Evolutionary conservation across 2,113 vertebrate genomes (phyloP).

Genomic region (Cairina moschata): DNA sequence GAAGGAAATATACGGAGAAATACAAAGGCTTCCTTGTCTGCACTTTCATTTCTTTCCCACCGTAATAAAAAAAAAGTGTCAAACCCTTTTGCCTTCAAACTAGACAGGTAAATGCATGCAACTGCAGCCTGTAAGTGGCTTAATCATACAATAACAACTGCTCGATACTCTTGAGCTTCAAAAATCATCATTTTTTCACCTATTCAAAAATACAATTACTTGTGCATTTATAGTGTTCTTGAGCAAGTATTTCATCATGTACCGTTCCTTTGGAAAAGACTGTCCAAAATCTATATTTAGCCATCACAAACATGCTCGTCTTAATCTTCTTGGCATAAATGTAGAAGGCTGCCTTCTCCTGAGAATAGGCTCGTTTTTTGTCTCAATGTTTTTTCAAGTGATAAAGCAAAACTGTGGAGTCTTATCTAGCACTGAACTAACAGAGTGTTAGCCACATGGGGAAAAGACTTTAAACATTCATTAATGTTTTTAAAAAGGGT

Average conservation of each 20-base stretch:
- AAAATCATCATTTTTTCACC: not conserved
- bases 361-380: slow-evolving; percentile 54
- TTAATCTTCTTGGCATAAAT: slow-evolving; percentile 70
- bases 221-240: not conserved
- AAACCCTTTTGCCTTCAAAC: not conserved
- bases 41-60: not conserved
- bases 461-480: slow-evolving; percentile 45
- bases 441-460: slow-evolving; percentile 47
- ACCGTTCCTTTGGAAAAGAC: slow-evolving; percentile 29
- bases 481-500: slow-evolving; percentile 32
- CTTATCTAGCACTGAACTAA: slow-evolving; percentile 56
- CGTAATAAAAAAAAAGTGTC: not conserved
- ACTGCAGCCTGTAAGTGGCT: not conserved
- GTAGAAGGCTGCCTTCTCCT: slow-evolving; percentile 63
- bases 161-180: not conserved
- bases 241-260: slow-evolving; percentile 1
- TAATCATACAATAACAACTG: not conserved
- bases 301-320: slow-evolving; percentile 7
- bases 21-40: not conserved
- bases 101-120: not conserved
- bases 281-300: slow-evolving; percentile 33
- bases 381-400: slow-evolving; percentile 72
- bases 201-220: not conserved
- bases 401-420: slow-evolving; percentile 65
- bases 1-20: not conserved